Evolutionary conservation across 64 coral and sea anemone species (phyloP), one percentile per base, ranked within the genome.

Genomic region (Dendrophyllia cribrosa): DNA sequence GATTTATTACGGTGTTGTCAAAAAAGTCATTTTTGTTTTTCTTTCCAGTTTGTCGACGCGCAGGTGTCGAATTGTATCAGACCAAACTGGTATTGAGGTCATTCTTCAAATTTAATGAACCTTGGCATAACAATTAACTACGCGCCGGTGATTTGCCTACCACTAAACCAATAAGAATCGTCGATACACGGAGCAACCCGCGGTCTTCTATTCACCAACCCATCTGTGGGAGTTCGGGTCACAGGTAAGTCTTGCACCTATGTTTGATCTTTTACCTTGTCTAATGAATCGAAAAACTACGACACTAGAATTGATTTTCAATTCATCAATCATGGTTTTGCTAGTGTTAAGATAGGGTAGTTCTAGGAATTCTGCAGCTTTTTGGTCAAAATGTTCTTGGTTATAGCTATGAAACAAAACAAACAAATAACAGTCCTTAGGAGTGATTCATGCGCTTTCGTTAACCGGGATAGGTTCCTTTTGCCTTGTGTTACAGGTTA

Each of bases 91-190:
- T 68, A 67, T 84, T 84, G 80, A 84, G 60, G 62, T 84, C 60
- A 84, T 84, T 84, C 20, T 84, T 67, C 20, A 84, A 84, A n/a
- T 26, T 84, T 67, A 84, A 67, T 59, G 60, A 84, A 68, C 62
- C 46, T 23, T 51, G 10, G 61, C 44, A 16, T 51, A 84, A 84
- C 45, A 20, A 45, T 26, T 20, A 62, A 67, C 67, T 84, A 67
- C 61, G 45, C 43, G 26, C 46, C 62, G 19, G 16, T 66, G 61
- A 67, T 67, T 84, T 69, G 79, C 20, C 14, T 7, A 83, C 15
- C 26, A 1, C 9, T 49, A 34, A 24, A 51, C 80, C 80, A 84
- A 84, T 84, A 16, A 68, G 19, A 84, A 48, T 64, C 44, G 6
- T 0, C 45, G 16, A n/a, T 67, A 10, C 44, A 58, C 17, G 19